Evolutionary conservation across 2,113 vertebrate species (phyloP), one percentile per base, ranked within the genome.

Genomic region (Cyanoramphus novaezelandiae): DNA sequence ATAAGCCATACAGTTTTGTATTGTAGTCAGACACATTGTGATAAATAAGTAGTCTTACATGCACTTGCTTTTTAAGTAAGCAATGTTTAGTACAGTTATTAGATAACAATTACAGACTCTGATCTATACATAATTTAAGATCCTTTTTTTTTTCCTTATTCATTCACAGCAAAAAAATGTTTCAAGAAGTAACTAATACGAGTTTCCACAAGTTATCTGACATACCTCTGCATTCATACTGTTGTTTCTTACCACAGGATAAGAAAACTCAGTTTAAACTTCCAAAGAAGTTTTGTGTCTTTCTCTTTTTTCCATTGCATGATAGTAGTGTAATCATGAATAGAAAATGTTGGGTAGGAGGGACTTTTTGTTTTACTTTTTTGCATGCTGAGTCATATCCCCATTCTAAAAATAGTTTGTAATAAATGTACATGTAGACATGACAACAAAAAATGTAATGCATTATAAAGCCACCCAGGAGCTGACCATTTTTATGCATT

Each of bases 211-310:
- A 60, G 12, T 8, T 37, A 77, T 90, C 88, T 97, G 92, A 55
- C 69, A n/a, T 89, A 82, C 88, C 60, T 82, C 41, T 85, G 27
- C 37, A 19, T 75, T 91, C 69, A 83, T 25, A 8, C 35, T 91
- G 53, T 68, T 81, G 68, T 89, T 92, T 78, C 35, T 80, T 79
- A 65, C 47, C 27, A 68, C 57, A 65, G 59, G 59, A 41, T 64
- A 90, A 87, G 35, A 87, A 59, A 83, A 93, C 13, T 86, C 81
- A 52, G 11, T 93, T 87, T 90, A 79, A 84, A 95, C 25, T 89
- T 75, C 62, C 39, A 5, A 29, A 82, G 49, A 72, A 39, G 41
- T 74, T 78, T 70, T 28, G 9, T 57, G 60, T 90, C 52, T 87
- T 10, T 78, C 11, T 76, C 3, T 33, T 8, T 75, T 71, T 90